Conservation (phyloP, 1,140 invertebrate genomes). For the Papilio polyxenes region DNA sequence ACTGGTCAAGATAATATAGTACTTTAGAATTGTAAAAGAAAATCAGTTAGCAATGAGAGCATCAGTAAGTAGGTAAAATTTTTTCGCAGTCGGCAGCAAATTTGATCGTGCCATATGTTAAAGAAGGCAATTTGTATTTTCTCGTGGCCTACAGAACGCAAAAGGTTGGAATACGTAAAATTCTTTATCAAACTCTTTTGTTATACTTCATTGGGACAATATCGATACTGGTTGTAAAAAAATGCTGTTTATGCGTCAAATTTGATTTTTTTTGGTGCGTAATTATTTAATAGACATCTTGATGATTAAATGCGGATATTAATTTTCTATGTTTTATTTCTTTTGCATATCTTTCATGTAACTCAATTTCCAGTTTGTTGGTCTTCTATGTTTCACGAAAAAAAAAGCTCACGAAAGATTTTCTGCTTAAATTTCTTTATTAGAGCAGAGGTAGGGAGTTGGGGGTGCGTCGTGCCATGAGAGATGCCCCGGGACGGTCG, state of each 20-base stretch:
- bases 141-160: constrained; percentile 43
- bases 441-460: constrained; percentile 40
- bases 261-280: not conserved
- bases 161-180: constrained; percentile 41
- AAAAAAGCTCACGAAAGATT: constrained; percentile 46
- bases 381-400: constrained; percentile 48
- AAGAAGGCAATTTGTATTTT: constrained; percentile 64
- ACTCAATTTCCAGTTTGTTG: constrained; percentile 42
- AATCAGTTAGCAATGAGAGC: constrained; percentile 6
- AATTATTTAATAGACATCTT: not conserved
- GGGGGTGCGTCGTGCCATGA: constrained; percentile 42
- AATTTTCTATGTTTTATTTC: not conserved
- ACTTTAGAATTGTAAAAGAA: constrained; percentile 15
- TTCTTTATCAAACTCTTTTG: constrained; percentile 32
- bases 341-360: constrained; percentile 37
- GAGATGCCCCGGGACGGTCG: constrained; percentile 50
- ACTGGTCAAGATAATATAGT: not conserved
- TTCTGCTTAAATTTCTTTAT: constrained; percentile 56
- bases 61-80: constrained; percentile 44
- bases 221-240: constrained; percentile 21
- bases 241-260: not conserved
- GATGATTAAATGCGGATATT: too few species aligned
- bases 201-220: constrained; percentile 31
- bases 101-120: constrained; percentile 59
- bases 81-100: constrained; percentile 45